These are phyloP conservation scores for Myrmophylax atrothorax DNA, from an alignment of 2,113 vertebrate species.

Conservation along the genomic window DNA sequence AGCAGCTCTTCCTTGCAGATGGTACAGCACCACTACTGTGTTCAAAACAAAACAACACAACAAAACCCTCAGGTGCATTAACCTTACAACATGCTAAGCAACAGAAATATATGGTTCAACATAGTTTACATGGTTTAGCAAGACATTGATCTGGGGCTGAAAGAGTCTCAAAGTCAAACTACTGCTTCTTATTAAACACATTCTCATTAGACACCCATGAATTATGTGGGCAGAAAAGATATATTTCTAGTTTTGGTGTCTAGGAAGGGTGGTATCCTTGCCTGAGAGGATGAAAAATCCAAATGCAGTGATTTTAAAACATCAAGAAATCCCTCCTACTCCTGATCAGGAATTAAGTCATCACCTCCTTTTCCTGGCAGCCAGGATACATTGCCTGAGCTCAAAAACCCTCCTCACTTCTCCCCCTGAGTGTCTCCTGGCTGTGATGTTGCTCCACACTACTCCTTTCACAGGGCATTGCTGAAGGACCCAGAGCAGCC, in stretches of 20 bases:
- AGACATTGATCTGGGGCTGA: neutral
- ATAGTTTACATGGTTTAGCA: fast-evolving
- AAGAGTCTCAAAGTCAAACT: neutral
- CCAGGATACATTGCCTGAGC: neutral
- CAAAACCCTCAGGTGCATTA: neutral
- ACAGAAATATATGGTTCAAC: neutral
- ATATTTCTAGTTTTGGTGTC: neutral
- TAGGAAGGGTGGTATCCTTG: neutral
- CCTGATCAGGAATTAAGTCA: neutral
- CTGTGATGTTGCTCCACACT: neutral
- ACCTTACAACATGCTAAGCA: neutral
- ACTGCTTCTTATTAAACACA: neutral
- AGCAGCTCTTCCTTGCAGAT: neutral
- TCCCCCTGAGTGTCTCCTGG: neutral
- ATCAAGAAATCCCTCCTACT: fast-evolving
- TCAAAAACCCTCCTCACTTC: neutral
- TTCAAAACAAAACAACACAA: neutral
- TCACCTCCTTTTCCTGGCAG: neutral
- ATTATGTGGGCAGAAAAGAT: neutral
- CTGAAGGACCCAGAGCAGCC: neutral
- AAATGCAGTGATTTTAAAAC: neutral
- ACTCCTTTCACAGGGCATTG: neutral
- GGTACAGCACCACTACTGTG: neutral
- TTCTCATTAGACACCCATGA: neutral
- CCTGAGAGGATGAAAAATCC: neutral